Conservation (phyloP, 1,140 invertebrate species). For the Oncopeltus fasciatus region DNA sequence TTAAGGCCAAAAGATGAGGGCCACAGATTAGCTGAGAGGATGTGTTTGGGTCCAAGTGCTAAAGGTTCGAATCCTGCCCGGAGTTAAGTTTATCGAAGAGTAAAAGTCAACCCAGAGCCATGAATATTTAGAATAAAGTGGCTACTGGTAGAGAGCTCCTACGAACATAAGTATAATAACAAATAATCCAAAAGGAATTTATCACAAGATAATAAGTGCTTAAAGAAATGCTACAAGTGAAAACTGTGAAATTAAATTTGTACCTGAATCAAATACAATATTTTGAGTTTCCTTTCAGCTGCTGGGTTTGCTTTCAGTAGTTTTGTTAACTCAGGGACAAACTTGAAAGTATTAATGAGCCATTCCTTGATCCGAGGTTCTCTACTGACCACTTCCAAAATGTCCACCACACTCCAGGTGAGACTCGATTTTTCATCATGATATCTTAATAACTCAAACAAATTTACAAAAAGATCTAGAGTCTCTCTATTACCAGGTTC, state of each 20-base stretch:
- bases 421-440: slow-evolving; percentile 28
- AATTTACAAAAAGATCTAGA: slow-evolving; percentile 37
- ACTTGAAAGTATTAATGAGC: slow-evolving; percentile 51
- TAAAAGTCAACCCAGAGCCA: background rate
- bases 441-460: slow-evolving; percentile 33
- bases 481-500: slow-evolving; percentile 34
- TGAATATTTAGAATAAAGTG: background rate
- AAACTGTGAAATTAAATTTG: background rate
- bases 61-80: too few relatives aligned
- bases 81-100: too few relatives aligned
- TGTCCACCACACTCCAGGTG: slow-evolving; percentile 43
- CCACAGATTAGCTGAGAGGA: too few relatives aligned
- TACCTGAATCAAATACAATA: slow-evolving; percentile 8
- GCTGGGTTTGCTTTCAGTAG: slow-evolving; percentile 32
- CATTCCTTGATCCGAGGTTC: slow-evolving; percentile 41
- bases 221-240: background rate
- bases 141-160: too few relatives aligned
- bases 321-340: slow-evolving; percentile 43
- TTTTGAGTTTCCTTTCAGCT: background rate
- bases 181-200: background rate
- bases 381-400: slow-evolving; percentile 41
- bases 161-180: background rate
- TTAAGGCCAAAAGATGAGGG: too few relatives aligned
- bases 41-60: too few relatives aligned
- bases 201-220: background rate